Percentiles rank a stretch among this genome's conserved stretches.
Evolutionary conservation across 2,888 invertebrate species (phyloP).

Genomic region (Pachydiplax longipennis): DNA sequence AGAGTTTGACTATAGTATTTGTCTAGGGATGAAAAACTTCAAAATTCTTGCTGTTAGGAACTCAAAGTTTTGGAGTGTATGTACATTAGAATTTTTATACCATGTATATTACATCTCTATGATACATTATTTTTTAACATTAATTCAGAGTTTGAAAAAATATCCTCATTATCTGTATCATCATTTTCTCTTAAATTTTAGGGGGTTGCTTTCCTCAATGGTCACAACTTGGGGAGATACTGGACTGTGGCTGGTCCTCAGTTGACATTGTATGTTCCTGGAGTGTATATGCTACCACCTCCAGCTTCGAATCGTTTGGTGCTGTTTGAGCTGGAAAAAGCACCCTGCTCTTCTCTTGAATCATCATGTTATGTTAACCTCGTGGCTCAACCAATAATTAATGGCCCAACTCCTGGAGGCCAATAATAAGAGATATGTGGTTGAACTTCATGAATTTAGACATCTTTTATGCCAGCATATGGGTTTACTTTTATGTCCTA

Average conservation of each 20-base stretch:
- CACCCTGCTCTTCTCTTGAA: conserved; percentile 47
- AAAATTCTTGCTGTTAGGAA: too few species aligned
- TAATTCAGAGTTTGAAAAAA: too few species aligned
- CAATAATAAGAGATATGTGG: background rate
- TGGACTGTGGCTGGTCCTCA: conserved; percentile 82
- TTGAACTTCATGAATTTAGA: background rate
- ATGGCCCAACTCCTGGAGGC: conserved; percentile 18
- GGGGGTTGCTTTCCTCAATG: conserved; percentile 81
- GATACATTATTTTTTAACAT: too few species aligned
- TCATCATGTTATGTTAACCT: conserved; percentile 31
- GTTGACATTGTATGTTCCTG: conserved; percentile 83
- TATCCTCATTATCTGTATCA: too few species aligned
- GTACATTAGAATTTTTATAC: too few species aligned
- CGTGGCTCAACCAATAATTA: conserved; percentile 10
- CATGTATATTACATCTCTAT: too few species aligned
- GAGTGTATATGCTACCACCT: conserved; percentile 68
- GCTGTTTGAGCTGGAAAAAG: conserved; percentile 51
- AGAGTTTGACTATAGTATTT: too few species aligned
- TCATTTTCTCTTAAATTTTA: conserved; percentile 52
- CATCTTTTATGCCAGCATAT: too few species aligned
- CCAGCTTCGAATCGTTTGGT: conserved; percentile 50
- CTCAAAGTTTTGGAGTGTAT: too few species aligned
- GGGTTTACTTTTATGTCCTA: too few species aligned
- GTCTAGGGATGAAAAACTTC: too few species aligned
- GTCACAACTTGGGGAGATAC: conserved; percentile 86